Conservation (phyloP, 2,113 vertebrate genomes). For the Illadopsis cleaveri region DNA sequence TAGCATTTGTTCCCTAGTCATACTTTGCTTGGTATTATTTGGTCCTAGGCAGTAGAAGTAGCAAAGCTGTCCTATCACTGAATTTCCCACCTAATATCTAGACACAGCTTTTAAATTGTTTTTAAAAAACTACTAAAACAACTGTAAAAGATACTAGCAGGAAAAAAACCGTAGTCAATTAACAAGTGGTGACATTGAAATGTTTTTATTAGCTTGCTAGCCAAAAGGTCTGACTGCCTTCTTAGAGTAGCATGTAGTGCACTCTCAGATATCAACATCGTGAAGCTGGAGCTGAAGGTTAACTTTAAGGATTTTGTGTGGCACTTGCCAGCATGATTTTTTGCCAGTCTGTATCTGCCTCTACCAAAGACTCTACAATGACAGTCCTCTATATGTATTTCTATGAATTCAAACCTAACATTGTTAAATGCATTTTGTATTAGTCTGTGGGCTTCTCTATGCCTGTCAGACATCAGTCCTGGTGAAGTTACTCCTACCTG, state of each 20-base stretch:
- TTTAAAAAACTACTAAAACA: not conserved
- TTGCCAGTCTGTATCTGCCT: not conserved
- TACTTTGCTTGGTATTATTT: not conserved
- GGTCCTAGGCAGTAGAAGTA: not conserved
- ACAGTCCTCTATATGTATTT: fast-evolving
- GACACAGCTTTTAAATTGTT: not conserved
- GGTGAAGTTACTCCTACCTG: not conserved
- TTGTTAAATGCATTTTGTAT: not conserved
- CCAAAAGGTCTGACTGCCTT: not conserved
- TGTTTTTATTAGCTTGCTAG: not conserved
- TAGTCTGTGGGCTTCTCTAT: not conserved
- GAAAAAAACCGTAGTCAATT: not conserved
- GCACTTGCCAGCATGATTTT: not conserved
- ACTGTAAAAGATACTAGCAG: not conserved
- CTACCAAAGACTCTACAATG: not conserved
- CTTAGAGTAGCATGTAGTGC: not conserved
- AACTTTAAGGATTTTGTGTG: not conserved
- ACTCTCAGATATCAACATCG: not conserved
- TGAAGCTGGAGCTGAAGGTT: not conserved
- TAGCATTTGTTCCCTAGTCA: not conserved
- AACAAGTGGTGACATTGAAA: not conserved
- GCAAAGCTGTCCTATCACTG: not conserved
- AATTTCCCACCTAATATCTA: not conserved
- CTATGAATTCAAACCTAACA: not conserved
- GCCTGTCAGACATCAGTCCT: not conserved